Conservation (phyloP, 2,888 invertebrate genomes). For the Oscheius onirici region DNA sequence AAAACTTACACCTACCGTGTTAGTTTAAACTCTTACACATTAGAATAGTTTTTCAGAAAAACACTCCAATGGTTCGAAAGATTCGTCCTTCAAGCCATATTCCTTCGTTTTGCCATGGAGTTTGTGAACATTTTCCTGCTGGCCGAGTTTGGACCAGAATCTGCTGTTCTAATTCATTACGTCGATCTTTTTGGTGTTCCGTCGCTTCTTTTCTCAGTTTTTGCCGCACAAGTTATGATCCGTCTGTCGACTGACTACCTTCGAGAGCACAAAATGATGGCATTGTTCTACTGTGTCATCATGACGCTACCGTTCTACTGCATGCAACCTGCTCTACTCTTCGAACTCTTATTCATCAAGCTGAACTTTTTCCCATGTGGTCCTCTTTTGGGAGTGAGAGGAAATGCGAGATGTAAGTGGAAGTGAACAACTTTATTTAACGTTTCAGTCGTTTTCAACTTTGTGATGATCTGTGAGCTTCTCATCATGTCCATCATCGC, state of each 20-base stretch:
- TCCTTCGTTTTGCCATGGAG: slow-evolving; percentile 15
- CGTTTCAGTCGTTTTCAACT: slow-evolving; percentile 28
- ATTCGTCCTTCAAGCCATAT: slow-evolving; percentile 17
- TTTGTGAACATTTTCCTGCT: slow-evolving; percentile 22
- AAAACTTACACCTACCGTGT: slow-evolving; percentile 12
- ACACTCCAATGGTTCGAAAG: slow-evolving; percentile 18
- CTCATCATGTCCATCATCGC: slow-evolving; percentile 14
- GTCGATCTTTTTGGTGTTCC: slow-evolving; percentile 21
- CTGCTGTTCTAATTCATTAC: slow-evolving; percentile 14
- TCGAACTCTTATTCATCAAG: slow-evolving; percentile 18
- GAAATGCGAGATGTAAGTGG: slow-evolving; percentile 17
- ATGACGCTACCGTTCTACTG: slow-evolving; percentile 15
- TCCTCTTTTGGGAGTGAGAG: slow-evolving; percentile 1
- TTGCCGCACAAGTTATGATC: slow-evolving; percentile 29
- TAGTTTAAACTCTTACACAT: not conserved
- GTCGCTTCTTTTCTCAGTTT: slow-evolving; percentile 14
- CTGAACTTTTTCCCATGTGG: slow-evolving; percentile 28
- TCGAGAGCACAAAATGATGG: slow-evolving; percentile 26
- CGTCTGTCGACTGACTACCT: slow-evolving; percentile 22
- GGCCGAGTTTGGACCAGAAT: slow-evolving; percentile 25
- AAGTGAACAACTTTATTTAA: not conserved
- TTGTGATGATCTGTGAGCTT: slow-evolving; percentile 17
- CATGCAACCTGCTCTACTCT: slow-evolving; percentile 19
- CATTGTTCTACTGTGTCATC: slow-evolving; percentile 7
- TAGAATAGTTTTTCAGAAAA: not conserved